phyloP scores from a whole-genome alignment of 2,113 vertebrate genomes.

The Calcarius ornatus region DNA sequence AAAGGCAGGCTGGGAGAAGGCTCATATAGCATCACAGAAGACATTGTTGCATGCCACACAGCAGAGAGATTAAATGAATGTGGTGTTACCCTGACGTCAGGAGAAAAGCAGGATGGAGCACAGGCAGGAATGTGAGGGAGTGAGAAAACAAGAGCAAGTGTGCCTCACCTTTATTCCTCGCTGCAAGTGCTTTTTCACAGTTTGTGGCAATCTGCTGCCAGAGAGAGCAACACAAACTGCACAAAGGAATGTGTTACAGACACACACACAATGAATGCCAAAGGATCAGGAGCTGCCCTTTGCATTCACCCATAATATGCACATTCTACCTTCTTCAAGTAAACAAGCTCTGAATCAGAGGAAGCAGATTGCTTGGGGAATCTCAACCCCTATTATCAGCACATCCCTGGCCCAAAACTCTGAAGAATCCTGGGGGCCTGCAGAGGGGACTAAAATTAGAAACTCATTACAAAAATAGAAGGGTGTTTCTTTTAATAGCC shows the following conservation, averaged over 20 bases:
- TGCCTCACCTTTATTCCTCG: neutral
- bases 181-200: neutral
- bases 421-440: neutral
- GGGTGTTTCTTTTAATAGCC: neutral
- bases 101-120: neutral
- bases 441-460: neutral
- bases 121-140: neutral
- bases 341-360: neutral
- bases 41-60: neutral
- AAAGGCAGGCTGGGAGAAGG: neutral
- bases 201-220: neutral
- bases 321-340: neutral
- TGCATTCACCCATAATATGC: neutral
- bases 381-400: neutral
- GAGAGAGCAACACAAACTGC: neutral
- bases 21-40: neutral
- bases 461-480: neutral
- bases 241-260: neutral
- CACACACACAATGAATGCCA: accelerated
- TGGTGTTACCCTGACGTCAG: accelerated
- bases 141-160: neutral
- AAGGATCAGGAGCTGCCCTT: neutral
- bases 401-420: neutral
- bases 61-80: neutral
- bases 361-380: neutral